phyloP scores from a whole-genome alignment of 1,140 invertebrate genomes.

The Drosophila yakuba region DNA sequence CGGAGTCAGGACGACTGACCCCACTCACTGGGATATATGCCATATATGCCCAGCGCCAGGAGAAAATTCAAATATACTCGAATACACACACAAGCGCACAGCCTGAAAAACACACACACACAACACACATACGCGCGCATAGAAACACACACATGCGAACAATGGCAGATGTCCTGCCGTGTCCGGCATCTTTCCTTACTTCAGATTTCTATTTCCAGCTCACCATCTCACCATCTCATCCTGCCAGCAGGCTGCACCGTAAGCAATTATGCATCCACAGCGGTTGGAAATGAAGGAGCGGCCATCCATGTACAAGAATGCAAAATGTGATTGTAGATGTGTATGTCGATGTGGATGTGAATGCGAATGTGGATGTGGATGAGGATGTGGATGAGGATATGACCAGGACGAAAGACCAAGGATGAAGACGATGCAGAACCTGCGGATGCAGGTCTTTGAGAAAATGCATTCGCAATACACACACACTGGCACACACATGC shows the following conservation, averaged over 20 bases:
- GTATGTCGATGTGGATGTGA: constrained; percentile 2
- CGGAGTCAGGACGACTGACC: constrained; percentile 37
- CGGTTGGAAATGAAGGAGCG: constrained; percentile 47
- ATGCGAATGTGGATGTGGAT: constrained; percentile 21
- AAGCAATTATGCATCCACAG: constrained; percentile 65
- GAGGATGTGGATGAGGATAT: constrained; percentile 17
- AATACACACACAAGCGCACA: constrained; percentile 25
- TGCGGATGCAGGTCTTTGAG: constrained; percentile 39
- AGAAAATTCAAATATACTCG: constrained; percentile 62
- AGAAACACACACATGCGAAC: constrained; percentile 25
- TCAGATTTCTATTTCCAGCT: constrained; percentile 49
- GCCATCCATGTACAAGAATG: constrained; percentile 33
- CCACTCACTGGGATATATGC: constrained; percentile 29
- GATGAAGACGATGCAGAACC: constrained; percentile 1
- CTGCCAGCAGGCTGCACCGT: constrained; percentile 34
- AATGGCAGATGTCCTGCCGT: constrained; percentile 58
- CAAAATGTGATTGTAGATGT: constrained; percentile 24
- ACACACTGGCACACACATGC: background rate
- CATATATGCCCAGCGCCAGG: constrained; percentile 32
- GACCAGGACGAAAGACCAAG: background rate
- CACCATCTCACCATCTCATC: constrained; percentile 15
- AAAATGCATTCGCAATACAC: constrained; percentile 32
- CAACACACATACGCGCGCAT: background rate
- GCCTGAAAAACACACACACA: background rate
- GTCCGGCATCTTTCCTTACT: constrained; percentile 68